Conservation (phyloP, 2,113 vertebrate genomes). For the Cyprinodon variegatus region DNA sequence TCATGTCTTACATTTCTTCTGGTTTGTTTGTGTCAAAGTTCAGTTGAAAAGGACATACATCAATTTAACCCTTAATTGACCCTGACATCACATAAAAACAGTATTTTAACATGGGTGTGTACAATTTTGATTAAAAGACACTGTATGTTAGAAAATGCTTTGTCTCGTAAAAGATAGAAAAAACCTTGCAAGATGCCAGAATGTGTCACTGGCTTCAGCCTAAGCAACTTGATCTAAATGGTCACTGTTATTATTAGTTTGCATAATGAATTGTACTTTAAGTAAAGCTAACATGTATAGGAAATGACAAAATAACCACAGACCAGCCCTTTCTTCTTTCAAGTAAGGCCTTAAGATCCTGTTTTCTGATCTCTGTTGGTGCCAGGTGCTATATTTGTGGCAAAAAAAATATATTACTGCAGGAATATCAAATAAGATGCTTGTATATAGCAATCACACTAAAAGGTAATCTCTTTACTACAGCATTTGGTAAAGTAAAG, state of each 20-base stretch:
- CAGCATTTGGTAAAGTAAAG: background rate
- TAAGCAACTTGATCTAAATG: background rate
- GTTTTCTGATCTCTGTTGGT: background rate
- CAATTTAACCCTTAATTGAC: too few relatives aligned
- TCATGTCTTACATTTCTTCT: too few relatives aligned
- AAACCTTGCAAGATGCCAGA: background rate
- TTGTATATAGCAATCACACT: slow-evolving; percentile 1
- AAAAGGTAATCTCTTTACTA: background rate
- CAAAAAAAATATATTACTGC: background rate
- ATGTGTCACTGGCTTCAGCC: background rate
- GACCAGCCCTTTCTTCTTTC: slow-evolving; percentile 28
- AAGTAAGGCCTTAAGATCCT: background rate
- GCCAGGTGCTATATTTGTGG: background rate
- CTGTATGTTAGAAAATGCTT: too few relatives aligned
- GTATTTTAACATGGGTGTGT: too few relatives aligned
- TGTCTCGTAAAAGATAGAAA: too few relatives aligned
- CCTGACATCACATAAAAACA: too few relatives aligned
- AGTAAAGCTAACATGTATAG: background rate
- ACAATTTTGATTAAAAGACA: background rate
- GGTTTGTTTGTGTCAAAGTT: too few relatives aligned
- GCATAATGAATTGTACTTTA: background rate
- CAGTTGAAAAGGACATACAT: too few relatives aligned
- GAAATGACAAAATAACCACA: background rate
- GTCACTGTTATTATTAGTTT: background rate
- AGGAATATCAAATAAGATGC: background rate